phyloP scores from a whole-genome alignment of 2,888 invertebrate species.

The Hirtodrosophila alboralis region DNA sequence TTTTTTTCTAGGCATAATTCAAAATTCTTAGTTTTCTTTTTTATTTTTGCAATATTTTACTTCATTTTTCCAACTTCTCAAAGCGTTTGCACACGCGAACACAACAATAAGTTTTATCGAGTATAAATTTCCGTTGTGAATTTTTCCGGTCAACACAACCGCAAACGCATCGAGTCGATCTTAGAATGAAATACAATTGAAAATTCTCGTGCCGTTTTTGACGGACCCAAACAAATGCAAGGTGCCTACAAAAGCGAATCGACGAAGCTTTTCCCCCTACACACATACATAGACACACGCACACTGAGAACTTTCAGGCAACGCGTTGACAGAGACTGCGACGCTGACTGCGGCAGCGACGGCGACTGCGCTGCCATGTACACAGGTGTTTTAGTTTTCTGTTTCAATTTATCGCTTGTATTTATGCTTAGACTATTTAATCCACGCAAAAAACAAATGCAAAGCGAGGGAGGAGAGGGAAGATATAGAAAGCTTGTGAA shows the following conservation, averaged over 20 bases:
- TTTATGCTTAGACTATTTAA: constrained; percentile 57
- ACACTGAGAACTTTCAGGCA: constrained; percentile 43
- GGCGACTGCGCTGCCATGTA: constrained; percentile 55
- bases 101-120: not conserved
- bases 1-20: not conserved
- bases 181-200: constrained; percentile 70
- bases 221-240: constrained; percentile 55
- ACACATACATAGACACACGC: constrained; percentile 1
- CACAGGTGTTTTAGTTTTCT: constrained; percentile 72
- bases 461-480: not conserved
- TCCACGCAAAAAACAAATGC: constrained; percentile 20
- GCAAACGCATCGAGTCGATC: constrained; percentile 67
- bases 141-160: constrained; percentile 53
- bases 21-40: too few species aligned
- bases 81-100: constrained; percentile 2
- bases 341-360: constrained; percentile 32
- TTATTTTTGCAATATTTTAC: not conserved
- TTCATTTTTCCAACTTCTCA: not conserved
- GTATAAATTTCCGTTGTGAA: constrained; percentile 20
- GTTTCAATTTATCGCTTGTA: constrained; percentile 59
- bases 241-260: constrained; percentile 33
- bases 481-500: constrained; percentile 2
- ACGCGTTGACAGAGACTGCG: constrained; percentile 12
- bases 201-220: constrained; percentile 58
- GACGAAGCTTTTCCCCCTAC: constrained; percentile 59